phyloP scores from a whole-genome alignment of 2,888 invertebrate species.

The Drosophila fungiperda region DNA sequence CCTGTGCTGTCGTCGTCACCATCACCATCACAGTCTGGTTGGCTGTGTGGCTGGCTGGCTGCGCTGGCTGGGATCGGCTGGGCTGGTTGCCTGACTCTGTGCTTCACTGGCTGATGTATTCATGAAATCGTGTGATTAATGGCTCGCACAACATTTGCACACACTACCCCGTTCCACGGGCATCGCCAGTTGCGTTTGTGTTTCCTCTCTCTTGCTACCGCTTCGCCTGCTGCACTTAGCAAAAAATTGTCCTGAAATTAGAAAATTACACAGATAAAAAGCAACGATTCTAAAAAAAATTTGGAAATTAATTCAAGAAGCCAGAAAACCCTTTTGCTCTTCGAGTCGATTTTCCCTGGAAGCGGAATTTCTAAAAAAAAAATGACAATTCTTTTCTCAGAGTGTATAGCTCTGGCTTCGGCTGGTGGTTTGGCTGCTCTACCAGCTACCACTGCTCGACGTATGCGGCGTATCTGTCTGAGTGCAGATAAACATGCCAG shows the following conservation, averaged over 20 bases:
- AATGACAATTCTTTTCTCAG: background rate
- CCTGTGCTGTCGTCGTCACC: constrained; percentile 46
- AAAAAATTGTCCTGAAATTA: background rate
- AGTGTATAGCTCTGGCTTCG: constrained; percentile 10
- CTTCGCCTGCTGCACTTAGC: background rate
- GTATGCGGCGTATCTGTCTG: constrained; percentile 77
- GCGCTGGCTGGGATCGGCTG: constrained; percentile 36
- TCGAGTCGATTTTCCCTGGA: background rate
- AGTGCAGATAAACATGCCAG: constrained; percentile 77
- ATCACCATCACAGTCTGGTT: constrained; percentile 1
- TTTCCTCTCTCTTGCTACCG: constrained; percentile 16
- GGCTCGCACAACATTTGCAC: constrained; percentile 85
- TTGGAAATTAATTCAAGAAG: background rate
- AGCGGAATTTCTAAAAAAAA: background rate
- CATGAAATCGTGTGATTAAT: constrained; percentile 85
- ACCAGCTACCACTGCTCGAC: constrained; percentile 64
- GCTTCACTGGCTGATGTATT: constrained; percentile 83
- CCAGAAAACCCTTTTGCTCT: background rate
- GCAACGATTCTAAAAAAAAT: background rate
- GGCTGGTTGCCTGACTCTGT: constrained; percentile 57
- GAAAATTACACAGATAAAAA: background rate
- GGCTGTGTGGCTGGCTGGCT: constrained; percentile 27
- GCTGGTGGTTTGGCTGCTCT: constrained; percentile 34
- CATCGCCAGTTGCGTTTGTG: constrained; percentile 24
- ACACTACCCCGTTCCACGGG: constrained; percentile 64